Base-by-base conservation (phyloP, 2,888 invertebrate species). In the Homarus gammarus region DNA sequence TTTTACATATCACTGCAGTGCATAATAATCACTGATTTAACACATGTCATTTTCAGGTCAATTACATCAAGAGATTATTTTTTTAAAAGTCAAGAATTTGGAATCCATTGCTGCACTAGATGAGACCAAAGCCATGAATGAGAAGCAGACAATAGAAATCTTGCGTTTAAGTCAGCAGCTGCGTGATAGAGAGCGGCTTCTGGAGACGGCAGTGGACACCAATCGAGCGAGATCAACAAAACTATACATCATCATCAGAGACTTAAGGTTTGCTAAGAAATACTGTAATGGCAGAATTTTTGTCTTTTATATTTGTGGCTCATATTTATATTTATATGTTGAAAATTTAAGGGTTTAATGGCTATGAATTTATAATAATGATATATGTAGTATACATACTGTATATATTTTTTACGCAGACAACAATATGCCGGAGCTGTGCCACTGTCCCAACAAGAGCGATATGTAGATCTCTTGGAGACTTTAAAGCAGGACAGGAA, bases 361-460 rank as follows among this genome's bases (percentile, higher is more conserved):
- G n/a, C n/a, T n/a, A n/a, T n/a, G n/a, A n/a, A n/a, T n/a, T n/a
- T n/a, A n/a, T n/a, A 18, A 10, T 44, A 31, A 44, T 31, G 18
- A 40, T 75, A 12, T 6, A 40, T 44, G 5, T 75, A 31, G 5
- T 75, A 31, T 44, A 44, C 38, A 40, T 64, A 27, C 3, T 64
- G 6, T 0, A 27, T 31, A 27, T 56, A 2, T 56, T 51, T 51
- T 56, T 44, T 78, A 12, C 61, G 31, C 85, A 91, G 91, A 56
- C 88, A 82, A 40, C 88, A 88, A 77, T 91, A 88, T 77, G 79
- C 88, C 10, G 91, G 91, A 38, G 91, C 91, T 40, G 85, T 91
- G 22, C 91, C 91, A 12, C 85, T 91, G 27, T 49, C 82, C 15
- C 84, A 91, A 38, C 91, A 91, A 72, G 91, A 91, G 38, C 88